Conservation (phyloP, 2,888 invertebrate species). For the Xestobium rufovillosum region DNA sequence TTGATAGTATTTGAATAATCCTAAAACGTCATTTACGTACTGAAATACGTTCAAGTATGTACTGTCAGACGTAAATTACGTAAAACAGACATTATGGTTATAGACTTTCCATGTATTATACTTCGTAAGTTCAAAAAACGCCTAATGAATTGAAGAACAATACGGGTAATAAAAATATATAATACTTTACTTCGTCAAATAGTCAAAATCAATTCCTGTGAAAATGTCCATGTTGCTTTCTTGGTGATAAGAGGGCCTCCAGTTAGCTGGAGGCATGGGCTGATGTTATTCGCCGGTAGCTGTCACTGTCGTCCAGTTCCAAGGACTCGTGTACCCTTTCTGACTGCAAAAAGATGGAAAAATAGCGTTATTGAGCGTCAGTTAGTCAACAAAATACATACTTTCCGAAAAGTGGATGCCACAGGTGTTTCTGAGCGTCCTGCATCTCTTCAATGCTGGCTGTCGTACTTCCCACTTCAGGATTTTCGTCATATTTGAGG, state of each 20-base stretch:
- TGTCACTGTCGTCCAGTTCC: slow-evolving; percentile 58
- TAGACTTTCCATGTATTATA: too few relatives aligned
- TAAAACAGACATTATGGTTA: too few relatives aligned
- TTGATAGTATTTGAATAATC: too few relatives aligned
- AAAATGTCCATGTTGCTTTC: slow-evolving; percentile 34
- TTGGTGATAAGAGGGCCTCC: slow-evolving; percentile 36
- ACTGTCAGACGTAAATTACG: too few relatives aligned
- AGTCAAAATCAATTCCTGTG: slow-evolving; percentile 40
- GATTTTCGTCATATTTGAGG: slow-evolving; percentile 45
- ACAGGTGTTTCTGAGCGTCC: slow-evolving; percentile 61
- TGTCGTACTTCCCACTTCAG: slow-evolving; percentile 60
- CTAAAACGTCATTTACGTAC: too few relatives aligned
- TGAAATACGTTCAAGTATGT: too few relatives aligned
- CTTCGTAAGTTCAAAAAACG: too few relatives aligned
- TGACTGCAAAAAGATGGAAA: slow-evolving; percentile 45
- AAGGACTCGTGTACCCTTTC: slow-evolving; percentile 54
- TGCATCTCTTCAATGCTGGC: slow-evolving; percentile 51
- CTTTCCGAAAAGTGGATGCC: slow-evolving; percentile 85
- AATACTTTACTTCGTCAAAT: slow-evolving; percentile 33
- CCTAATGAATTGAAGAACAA: too few relatives aligned
- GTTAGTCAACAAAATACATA: slow-evolving; percentile 45
- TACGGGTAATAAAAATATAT: too few relatives aligned
- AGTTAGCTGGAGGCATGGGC: slow-evolving; percentile 48
- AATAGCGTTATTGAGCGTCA: slow-evolving; percentile 2
- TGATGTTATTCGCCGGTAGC: slow-evolving; percentile 59